Base-by-base conservation (phyloP, 2,888 invertebrate genomes). In the Myathropa florea region DNA sequence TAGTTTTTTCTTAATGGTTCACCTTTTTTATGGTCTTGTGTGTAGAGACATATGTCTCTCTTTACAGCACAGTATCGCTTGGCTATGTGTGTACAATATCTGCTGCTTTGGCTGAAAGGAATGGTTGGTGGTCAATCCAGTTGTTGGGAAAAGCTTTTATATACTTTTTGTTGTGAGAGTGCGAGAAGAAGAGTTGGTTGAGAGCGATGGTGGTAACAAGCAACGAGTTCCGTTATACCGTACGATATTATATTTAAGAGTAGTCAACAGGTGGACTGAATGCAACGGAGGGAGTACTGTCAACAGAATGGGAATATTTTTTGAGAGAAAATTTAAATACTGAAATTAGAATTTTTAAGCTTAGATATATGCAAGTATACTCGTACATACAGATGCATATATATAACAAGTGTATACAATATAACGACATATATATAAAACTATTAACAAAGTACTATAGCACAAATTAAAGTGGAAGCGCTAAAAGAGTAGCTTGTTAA, bases 191-290 rank as follows among this genome's bases (percentile, higher is more conserved):
- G 79, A 71, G 79, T 57, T 14, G 21, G 0, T 18, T 46, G 0
- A n/a, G 53, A 55, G 21, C 3, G 10, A 61, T 18, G 18, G 46
- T 18, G 18, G 46, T 46, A 36, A 21, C 12, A 39, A 3, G n/a
- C 39, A 23, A 57, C n/a, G 30, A 59, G 61, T 83, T 75, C 86
- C 86, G 86, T 83, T 83, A 86, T 79, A 75, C 3, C 79, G 75
- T 86, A 83, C 83, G 73, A 65, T 82, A 73, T 60, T 23, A 30
- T 59, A 39, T 33, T 65, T 68, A 73, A 82, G 77, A 85, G 85
- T 26, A 24, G 1, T 12, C 33, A 77, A 67, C 85, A 72, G 80
- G 76, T 80, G 76, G 12, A 63, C 28, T 12, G 33, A 3, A 30
- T 4, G 1, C 10, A n/a, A 65, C 21, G 28, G n/a, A 64, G 30